Base-by-base conservation (phyloP, 2,113 vertebrate genomes). In the Pseudonaja textilis region DNA sequence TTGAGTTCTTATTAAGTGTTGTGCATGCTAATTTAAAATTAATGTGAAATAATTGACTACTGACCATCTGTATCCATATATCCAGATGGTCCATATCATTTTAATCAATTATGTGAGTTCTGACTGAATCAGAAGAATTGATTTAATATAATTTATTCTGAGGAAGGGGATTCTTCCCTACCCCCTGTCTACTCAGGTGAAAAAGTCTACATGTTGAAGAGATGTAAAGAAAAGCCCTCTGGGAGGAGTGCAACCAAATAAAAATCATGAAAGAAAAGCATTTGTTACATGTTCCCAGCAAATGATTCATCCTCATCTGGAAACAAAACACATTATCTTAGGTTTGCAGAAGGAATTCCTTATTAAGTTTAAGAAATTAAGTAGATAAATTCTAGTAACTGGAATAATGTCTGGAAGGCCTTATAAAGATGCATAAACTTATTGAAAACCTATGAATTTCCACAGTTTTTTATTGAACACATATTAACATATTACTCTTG, bases 401-500 rank as follows among this genome's bases (percentile, higher is more conserved):
- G 22, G 52, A 39, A 16, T 34, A 52, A 54, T 34, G 50, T 54
- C 64, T 42, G 18, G 25, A 54, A 74, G 47, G 89, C 7, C 29
- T 90, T 50, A 50, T 55, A 25, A 81, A 34, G 20, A 52, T 81
- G 69, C 22, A 20, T 56, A 39, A 69, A 11, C 29, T 25, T 54
- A n/a, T n/a, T 74, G n/a, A 47, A 10, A 52, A 9, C n/a, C 18
- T 29, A 20, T 12, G 8, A 8, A n/a, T 7, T 16, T 91, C 4
- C 8, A 0, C 90, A 7, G n/a, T 87, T 29, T 50, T 87, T 87
- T 91, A 74, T 85, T 89, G 22, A 95, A 93, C 94, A 91, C 91
- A 89, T 47, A 47, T 47, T 42, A 92, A 92, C 89, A 88, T 47
- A 47, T 47, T 42, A 92, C 90, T 93, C 91, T 88, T 95, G 95